These are phyloP conservation scores for Hystrix cristata DNA, from an alignment of 2,113 vertebrate genomes.

Conservation along the genomic window DNA sequence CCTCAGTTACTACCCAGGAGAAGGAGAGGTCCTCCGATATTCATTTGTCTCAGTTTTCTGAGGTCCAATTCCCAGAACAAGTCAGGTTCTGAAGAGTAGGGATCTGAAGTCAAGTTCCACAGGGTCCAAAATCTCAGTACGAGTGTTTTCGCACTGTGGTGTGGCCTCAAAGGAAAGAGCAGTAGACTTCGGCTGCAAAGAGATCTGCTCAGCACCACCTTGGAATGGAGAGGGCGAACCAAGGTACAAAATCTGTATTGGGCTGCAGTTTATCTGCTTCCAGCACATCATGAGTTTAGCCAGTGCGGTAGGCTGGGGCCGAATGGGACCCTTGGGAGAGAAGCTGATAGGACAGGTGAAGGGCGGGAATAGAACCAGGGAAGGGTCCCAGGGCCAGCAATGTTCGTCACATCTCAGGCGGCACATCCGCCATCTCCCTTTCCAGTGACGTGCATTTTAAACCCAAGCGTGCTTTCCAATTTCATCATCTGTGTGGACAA, in stretches of 20 bases:
- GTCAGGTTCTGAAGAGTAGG: neutral
- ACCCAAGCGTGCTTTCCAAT: neutral
- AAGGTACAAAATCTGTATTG: rapidly evolving
- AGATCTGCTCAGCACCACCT: neutral
- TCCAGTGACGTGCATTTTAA: neutral
- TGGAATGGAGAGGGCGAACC: neutral
- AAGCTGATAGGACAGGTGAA: neutral
- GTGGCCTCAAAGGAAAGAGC: too few relatives aligned
- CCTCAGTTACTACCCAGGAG: too few relatives aligned
- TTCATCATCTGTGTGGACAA: neutral
- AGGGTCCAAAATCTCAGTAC: neutral
- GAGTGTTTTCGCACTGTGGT: rapidly evolving
- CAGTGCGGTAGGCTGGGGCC: rapidly evolving
- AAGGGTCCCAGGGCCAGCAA: rapidly evolving
- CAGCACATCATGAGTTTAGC: neutral
- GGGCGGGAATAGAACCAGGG: too few relatives aligned
- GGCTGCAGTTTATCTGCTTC: neutral
- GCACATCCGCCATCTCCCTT: neutral
- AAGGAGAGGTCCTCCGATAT: rapidly evolving
- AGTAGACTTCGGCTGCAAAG: neutral
- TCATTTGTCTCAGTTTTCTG: rapidly evolving
- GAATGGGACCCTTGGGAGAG: neutral
- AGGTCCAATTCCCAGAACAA: neutral
- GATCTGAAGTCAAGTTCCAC: neutral
- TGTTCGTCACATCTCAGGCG: rapidly evolving